Base-by-base conservation (phyloP, 1,140 invertebrate species). In the Pogonomyrmex californicus region DNA sequence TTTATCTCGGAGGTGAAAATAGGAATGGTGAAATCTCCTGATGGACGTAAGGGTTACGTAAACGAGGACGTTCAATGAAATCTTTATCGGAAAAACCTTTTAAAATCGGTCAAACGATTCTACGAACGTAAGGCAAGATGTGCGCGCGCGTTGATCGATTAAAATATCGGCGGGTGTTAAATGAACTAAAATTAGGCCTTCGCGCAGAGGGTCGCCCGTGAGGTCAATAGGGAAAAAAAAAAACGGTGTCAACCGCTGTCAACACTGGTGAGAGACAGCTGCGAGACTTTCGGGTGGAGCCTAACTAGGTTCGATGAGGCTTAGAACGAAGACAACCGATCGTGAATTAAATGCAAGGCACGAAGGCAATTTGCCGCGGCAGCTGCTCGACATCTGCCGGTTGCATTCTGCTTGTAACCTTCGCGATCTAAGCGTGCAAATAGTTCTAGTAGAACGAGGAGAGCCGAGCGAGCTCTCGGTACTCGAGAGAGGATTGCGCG, bases 341-440 rank as follows among this genome's bases (percentile, higher is more conserved):
- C 63, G 63, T 38, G 51, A 82, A 90, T 90, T 87, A 90, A 86
- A 92, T 85, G 88, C 90, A 77, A 91, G 86, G 82, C 87, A 90
- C 87, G 73, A 90, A 63, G 77, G 87, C 86, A 91, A 92, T 91
- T 88, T 87, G 65, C 89, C 63, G 71, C 51, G 85, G 90, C 93
- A 94, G 93, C 93, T 93, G 93, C 81, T 81, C 89, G 87, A 91
- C 93, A 94, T 94, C 92, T 94, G 93, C 87, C 88, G 89, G 91
- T 90, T 92, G 90, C 89, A 86, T 93, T 90, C 86, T 86, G 38
- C 85, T 75, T 73, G 87, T 82, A 86, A 77, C 77, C 81, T 85
- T 87, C 76, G 77, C 78, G 71, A 90, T 71, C 89, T 87, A 88
- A 87, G 68, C 81, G 54, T 65, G 33, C 88, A 76, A 90, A 90